A percentile compares a stretch with the other conserved stretches of the same genome.
Evolutionary conservation across 2,113 vertebrate genomes (phyloP).

Genomic region (Oceanodroma tethys): DNA sequence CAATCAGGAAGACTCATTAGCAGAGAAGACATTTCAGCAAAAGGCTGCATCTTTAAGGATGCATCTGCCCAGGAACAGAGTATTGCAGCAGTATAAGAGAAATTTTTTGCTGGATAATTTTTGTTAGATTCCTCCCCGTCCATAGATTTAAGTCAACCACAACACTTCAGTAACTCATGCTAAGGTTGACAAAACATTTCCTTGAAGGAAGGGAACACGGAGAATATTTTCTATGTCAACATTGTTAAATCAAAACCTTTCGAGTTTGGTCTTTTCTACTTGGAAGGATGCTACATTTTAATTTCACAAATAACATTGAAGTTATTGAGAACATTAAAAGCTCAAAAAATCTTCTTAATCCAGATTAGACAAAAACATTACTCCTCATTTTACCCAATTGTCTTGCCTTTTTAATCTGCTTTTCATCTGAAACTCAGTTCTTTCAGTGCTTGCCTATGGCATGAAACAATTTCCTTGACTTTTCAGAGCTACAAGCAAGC

Average conservation of each 20-base stretch:
- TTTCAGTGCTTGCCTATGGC: not conserved
- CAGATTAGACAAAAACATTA: not conserved
- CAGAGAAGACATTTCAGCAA: not conserved
- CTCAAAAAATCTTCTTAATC: not conserved
- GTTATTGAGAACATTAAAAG: not conserved
- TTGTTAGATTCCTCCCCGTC: not conserved
- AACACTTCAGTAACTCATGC: not conserved
- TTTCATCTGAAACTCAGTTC: not conserved
- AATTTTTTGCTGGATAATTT: not conserved
- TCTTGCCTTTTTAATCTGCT: not conserved
- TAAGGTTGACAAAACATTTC: not conserved
- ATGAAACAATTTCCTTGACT: conserved; percentile 8
- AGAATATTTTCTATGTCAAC: not conserved
- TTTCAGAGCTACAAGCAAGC: not conserved
- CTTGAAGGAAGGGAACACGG: not conserved
- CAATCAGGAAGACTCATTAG: not conserved
- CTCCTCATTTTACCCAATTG: not conserved
- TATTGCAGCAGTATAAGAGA: not conserved
- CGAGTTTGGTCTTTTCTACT: not conserved
- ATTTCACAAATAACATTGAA: not conserved
- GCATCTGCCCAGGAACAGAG: not conserved
- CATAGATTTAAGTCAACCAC: not conserved
- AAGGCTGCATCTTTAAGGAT: not conserved
- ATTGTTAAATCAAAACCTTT: not conserved
- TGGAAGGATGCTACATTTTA: not conserved